Evolutionary conservation across 1,140 invertebrate genomes (phyloP), one percentile per base, ranked within the genome.

Genomic region (Drosophila pallidifrons): DNA sequence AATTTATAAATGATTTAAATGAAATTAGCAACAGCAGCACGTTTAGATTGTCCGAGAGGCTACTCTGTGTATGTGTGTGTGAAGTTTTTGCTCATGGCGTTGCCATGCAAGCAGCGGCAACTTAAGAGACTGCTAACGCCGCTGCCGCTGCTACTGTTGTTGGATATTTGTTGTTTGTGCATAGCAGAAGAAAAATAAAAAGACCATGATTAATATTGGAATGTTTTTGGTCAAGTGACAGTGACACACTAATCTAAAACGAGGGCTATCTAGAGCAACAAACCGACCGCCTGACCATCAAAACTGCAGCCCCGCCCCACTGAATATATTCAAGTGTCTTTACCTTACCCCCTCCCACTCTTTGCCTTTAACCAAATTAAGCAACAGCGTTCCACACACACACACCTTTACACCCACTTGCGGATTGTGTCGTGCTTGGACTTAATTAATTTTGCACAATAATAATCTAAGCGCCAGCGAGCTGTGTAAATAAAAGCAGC

Each of bases 361-460:
- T 28, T 54, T 49, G 57, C 30, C 55, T 52, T 8, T 59, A 30
- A 54, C 68, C 51, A 66, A 67, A 67, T 67, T 52, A 59, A 52
- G 59, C 67, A 64, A 64, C 51, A 58, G 47, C 8, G 46, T n/a
- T 43, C 49, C 51, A 49, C 13, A 41, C 57, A 55, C 57, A 6
- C n/a, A 30, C 28, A 3, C 13, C 51, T 25, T 15, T 13, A 20
- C 10, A 15, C 35, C 7, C 35, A 54, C 67, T 52, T 47, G 38
- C 49, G 45, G 45, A 47, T 57, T 88, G 73, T 83, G 73, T 83
- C 85, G 80, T 83, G 83, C 64, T 63, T 80, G 66, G 51, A 75
- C 66, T 74, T 88, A 88, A 88, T 88, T 88, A 88, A 83, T 82
- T 86, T 85, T 88, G 73, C 80, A 88, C 77, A 55, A 78, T 82